Evolutionary conservation across 2,888 invertebrate genomes (phyloP), one percentile per base, ranked within the genome.

Genomic region (Pristionchus fissidentatus): DNA sequence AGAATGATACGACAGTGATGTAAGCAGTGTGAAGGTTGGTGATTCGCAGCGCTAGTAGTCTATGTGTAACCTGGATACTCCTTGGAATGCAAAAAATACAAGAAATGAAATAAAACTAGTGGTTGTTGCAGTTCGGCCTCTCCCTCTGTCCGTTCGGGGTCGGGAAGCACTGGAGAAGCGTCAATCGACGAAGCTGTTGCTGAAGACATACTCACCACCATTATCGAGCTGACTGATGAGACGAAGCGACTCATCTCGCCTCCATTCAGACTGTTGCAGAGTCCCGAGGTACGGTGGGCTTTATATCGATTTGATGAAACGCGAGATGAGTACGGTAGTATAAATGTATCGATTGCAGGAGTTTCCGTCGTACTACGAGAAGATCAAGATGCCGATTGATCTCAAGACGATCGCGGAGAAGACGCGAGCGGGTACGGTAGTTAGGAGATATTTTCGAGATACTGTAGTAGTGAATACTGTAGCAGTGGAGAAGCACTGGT

Each of bases 341-440:
- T 62, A 4, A 0, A 80, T 43, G 19, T 49, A 62, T 35, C 70
- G 32, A 66, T 35, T 35, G 55, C 92, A 95, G 93, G 95, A 96
- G 85, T 98, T 97, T 93, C 98, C 98, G 0, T 96, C 97, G 91
- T 99, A 99, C 93, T 98, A 96, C 93, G 96, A 96, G 89, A 95
- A 97, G 0, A 97, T 98, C 84, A 96, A 97, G 85, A 95, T 95
- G 86, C 99, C 99, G 0, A 96, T 99, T 86, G 99, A 99, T 93
- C 93, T 99, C 90, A 96, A 97, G 93, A 95, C 95, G 85, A 97
- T 99, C 84, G 98, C 97, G 0, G 95, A 95, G 84, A 97, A 96
- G 93, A 96, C 98, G 82, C 92, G 93, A 19, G 84, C 86, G 1
- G 87, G 82, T 82, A 82, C 41, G 70, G 46, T 81, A 77, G 32